phyloP scores from a whole-genome alignment of 1,140 invertebrate genomes.

The Semibalanus balanoides region DNA sequence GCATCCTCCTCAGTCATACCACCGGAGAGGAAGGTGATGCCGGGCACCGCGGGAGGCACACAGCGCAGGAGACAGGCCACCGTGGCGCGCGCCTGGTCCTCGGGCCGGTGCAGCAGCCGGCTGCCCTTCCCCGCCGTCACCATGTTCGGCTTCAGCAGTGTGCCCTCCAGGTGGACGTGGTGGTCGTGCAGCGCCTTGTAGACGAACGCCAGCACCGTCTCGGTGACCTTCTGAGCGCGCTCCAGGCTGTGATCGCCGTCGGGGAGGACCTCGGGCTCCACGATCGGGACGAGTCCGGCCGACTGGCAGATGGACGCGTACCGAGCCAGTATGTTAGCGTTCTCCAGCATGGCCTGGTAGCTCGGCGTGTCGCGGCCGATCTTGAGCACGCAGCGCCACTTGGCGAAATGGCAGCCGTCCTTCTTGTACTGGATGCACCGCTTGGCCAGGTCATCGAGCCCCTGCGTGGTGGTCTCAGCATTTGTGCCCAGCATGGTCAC shows the following conservation, averaged over 20 bases:
- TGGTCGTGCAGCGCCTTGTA: constrained; percentile 97
- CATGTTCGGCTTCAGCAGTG: constrained; percentile 97
- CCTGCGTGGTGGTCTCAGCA: constrained; percentile 91
- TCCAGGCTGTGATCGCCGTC: constrained; percentile 87
- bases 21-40: constrained; percentile 86
- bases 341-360: constrained; percentile 77
- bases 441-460: constrained; percentile 82
- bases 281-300: constrained; percentile 90
- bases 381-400: constrained; percentile 95
- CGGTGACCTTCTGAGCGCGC: constrained; percentile 86
- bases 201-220: constrained; percentile 80
- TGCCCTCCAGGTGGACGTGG: constrained; percentile 94
- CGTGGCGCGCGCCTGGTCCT: constrained; percentile 62
- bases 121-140: constrained; percentile 74
- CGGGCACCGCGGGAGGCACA: constrained; percentile 82
- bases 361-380: constrained; percentile 80
- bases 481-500: constrained; percentile 77
- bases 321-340: constrained; percentile 86
- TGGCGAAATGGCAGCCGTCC: constrained; percentile 94
- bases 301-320: constrained; percentile 95
- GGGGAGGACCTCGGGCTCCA: constrained; percentile 81
- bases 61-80: constrained; percentile 77
- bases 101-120: constrained; percentile 51
- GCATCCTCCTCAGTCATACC: constrained; percentile 95
- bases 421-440: constrained; percentile 97